Evolutionary conservation across 2,888 invertebrate species (phyloP).

Genomic region (Podotricha telesiphe): DNA sequence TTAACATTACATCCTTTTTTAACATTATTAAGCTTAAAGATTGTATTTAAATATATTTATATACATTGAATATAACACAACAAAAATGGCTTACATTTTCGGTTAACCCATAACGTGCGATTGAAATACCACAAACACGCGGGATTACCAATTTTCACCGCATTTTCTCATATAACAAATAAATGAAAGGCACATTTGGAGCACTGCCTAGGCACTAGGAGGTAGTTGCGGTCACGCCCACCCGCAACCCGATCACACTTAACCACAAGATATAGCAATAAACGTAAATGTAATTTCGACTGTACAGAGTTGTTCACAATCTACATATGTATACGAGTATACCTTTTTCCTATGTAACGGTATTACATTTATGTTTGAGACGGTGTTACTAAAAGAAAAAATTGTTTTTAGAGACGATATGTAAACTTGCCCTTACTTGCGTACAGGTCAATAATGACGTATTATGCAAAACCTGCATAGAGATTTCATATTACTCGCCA

Average conservation of each 20-base stretch:
- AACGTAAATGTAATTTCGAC: slow-evolving; percentile 38
- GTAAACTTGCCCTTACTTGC: neutral
- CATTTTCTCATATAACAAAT: slow-evolving; percentile 25
- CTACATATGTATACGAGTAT: slow-evolving; percentile 13
- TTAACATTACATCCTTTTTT: neutral
- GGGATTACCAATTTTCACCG: slow-evolving; percentile 1
- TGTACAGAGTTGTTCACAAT: slow-evolving; percentile 16
- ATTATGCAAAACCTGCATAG: too few relatives aligned
- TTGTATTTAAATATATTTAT: neutral
- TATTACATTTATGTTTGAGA: neutral
- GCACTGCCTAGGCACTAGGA: slow-evolving; percentile 28
- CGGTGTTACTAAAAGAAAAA: neutral
- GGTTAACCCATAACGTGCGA: neutral
- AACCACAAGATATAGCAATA: slow-evolving; percentile 43
- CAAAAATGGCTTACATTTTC: neutral
- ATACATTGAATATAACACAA: neutral
- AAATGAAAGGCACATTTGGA: slow-evolving; percentile 21
- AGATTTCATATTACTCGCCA: neutral
- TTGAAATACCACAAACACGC: neutral
- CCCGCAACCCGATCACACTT: slow-evolving; percentile 50
- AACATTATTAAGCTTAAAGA: neutral
- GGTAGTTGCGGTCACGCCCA: slow-evolving; percentile 56
- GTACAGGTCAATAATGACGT: too few relatives aligned
- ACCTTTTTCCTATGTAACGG: neutral
- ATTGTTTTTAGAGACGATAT: neutral